Evolutionary conservation across 2,797 vertebrate species (phyloP).

Genomic region (Microcaecilia unicolor): DNA sequence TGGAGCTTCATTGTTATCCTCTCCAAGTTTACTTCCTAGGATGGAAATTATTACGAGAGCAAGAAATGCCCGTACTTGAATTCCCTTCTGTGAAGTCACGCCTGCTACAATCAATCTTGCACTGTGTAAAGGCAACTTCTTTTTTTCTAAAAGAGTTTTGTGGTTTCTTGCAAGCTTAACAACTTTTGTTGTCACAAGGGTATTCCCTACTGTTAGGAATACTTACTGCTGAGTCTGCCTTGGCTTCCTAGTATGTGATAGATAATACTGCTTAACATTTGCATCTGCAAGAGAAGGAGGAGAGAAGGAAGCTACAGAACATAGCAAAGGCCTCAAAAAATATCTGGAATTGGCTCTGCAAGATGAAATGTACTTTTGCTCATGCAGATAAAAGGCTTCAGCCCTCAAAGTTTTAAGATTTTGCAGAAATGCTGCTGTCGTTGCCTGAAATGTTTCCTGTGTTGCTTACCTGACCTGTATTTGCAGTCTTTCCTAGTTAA

Average conservation of each 20-base stretch:
- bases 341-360: slow-evolving; percentile 25
- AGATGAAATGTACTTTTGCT: no score
- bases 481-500: slow-evolving; percentile 22
- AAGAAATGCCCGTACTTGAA: slow-evolving; percentile 15
- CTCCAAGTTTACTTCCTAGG: no score
- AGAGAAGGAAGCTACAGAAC: slow-evolving; percentile 20
- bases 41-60: no score
- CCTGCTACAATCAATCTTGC: slow-evolving; percentile 18
- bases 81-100: slow-evolving; percentile 8
- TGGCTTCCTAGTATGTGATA: slow-evolving; percentile 19
- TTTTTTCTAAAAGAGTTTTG: slow-evolving; percentile 12
- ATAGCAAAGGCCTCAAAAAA: slow-evolving; percentile 24
- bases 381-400: no score
- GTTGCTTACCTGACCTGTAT: slow-evolving; percentile 19
- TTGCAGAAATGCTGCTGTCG: no score
- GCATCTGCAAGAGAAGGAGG: slow-evolving; percentile 22
- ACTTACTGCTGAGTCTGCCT: slow-evolving; percentile 2
- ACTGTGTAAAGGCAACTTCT: slow-evolving; percentile 16
- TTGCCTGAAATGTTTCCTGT: no score
- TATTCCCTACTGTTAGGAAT: slow-evolving; percentile 17
- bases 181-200: slow-evolving; percentile 13
- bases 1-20: no score
- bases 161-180: slow-evolving; percentile 9
- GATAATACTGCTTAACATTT: no score
- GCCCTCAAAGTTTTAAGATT: no score